Conservation (phyloP, 2,113 vertebrate species). For the Chlamydotis undulata region DNA sequence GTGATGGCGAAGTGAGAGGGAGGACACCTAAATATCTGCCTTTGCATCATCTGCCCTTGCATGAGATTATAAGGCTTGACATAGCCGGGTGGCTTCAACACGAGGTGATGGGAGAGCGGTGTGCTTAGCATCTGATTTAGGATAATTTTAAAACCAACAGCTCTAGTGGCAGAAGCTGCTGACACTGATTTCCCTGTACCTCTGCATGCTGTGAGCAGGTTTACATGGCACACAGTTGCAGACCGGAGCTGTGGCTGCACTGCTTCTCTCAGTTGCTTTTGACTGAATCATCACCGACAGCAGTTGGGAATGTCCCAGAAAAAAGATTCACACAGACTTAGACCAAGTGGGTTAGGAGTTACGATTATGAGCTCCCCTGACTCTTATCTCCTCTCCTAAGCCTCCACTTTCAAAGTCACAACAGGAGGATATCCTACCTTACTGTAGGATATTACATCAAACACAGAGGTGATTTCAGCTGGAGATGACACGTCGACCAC, state of each 20-base stretch:
- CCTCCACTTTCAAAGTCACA: background rate
- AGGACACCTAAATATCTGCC: background rate
- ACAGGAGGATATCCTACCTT: slow-evolving; percentile 78
- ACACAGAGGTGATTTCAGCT: slow-evolving; percentile 96
- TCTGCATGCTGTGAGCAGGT: background rate
- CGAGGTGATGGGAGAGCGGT: background rate
- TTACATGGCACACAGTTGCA: background rate
- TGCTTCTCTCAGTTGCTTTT: background rate
- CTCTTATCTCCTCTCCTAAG: background rate
- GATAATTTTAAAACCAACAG: background rate
- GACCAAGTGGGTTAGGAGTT: background rate
- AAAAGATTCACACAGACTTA: background rate
- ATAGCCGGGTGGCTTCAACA: background rate
- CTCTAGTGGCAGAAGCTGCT: background rate
- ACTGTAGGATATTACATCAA: slow-evolving; percentile 95
- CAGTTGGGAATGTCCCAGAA: background rate
- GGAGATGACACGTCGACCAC: slow-evolving; percentile 87
- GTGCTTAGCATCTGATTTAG: background rate
- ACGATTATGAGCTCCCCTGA: background rate
- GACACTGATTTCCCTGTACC: background rate
- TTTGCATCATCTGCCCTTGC: background rate
- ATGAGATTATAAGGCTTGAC: background rate
- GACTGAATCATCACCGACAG: background rate
- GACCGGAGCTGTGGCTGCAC: fast-evolving
- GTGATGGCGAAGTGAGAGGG: background rate